Evolutionary conservation across 2,888 invertebrate species (phyloP).

Genomic region (Cabera pusaria): DNA sequence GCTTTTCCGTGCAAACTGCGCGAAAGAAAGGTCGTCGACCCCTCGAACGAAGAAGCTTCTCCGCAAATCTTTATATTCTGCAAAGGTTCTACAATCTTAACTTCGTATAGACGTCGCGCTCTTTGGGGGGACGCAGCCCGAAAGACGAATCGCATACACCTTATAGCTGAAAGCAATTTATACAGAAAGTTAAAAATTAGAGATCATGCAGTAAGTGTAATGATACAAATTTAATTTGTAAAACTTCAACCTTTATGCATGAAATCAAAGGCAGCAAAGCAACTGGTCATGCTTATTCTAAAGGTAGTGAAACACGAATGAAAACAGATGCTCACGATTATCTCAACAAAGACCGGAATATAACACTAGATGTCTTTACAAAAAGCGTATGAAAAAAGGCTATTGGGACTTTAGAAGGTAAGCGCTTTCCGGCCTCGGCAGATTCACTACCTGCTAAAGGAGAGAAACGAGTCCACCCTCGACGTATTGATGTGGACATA

Average conservation of each 20-base stretch:
- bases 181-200: slow-evolving; percentile 9
- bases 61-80: slow-evolving; percentile 69
- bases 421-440: slow-evolving; percentile 63
- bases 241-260: too few relatives aligned
- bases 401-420: slow-evolving; percentile 53
- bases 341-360: slow-evolving; percentile 39
- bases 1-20: slow-evolving; percentile 65
- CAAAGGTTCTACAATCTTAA: slow-evolving; percentile 40
- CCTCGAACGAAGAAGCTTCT: slow-evolving; percentile 60
- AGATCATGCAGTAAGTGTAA: too few relatives aligned
- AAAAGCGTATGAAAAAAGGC: slow-evolving; percentile 51
- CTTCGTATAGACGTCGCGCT: slow-evolving; percentile 42
- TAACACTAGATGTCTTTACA: slow-evolving; percentile 45
- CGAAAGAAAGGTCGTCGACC: slow-evolving; percentile 65
- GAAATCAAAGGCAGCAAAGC: too few relatives aligned
- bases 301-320: slow-evolving; percentile 9
- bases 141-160: slow-evolving; percentile 30
- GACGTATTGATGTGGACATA: slow-evolving; percentile 23
- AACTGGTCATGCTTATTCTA: too few relatives aligned
- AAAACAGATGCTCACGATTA: slow-evolving; percentile 22
- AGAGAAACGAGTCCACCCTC: slow-evolving; percentile 49
- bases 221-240: too few relatives aligned
- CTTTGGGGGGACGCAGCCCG: slow-evolving; percentile 38
- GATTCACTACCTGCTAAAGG: slow-evolving; percentile 69
- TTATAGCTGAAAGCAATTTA: slow-evolving; percentile 9